Evolutionary conservation across 2,113 vertebrate species (phyloP).

Genomic region (Orthonyx spaldingii): DNA sequence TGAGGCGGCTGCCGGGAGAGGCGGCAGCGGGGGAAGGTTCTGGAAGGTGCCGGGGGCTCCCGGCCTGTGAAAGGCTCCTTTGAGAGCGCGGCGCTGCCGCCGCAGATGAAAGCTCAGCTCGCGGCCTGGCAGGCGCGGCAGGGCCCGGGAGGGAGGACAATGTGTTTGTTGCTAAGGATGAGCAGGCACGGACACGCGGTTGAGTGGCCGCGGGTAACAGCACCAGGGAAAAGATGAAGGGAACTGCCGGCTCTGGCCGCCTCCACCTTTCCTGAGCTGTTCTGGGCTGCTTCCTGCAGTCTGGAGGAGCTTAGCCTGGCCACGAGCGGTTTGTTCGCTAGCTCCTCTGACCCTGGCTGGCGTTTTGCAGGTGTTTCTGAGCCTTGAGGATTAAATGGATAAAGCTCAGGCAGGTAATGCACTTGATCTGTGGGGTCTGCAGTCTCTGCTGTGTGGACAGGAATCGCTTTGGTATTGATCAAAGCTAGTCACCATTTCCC

Average conservation of each 20-base stretch:
- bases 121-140: not conserved
- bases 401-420: not conserved
- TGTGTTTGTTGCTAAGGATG: not conserved
- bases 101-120: fast-evolving
- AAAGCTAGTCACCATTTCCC: not conserved
- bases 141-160: fast-evolving
- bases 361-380: not conserved
- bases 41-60: not conserved
- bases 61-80: not conserved
- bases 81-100: not conserved
- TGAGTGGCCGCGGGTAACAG: not conserved
- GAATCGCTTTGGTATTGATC: too few species aligned
- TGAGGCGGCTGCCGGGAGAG: not conserved
- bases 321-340: fast-evolving
- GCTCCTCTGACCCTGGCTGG: not conserved
- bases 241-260: fast-evolving
- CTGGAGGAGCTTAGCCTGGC: fast-evolving
- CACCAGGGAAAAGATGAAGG: not conserved
- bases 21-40: not conserved
- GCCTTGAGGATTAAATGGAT: not conserved
- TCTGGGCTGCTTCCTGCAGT: not conserved
- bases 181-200: not conserved
- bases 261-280: not conserved
- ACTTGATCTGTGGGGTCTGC: not conserved
- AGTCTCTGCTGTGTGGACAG: fast-evolving